These are phyloP conservation scores for Pristiophorus japonicus DNA, from an alignment of 2,113 vertebrate genomes.

Conservation along the genomic window DNA sequence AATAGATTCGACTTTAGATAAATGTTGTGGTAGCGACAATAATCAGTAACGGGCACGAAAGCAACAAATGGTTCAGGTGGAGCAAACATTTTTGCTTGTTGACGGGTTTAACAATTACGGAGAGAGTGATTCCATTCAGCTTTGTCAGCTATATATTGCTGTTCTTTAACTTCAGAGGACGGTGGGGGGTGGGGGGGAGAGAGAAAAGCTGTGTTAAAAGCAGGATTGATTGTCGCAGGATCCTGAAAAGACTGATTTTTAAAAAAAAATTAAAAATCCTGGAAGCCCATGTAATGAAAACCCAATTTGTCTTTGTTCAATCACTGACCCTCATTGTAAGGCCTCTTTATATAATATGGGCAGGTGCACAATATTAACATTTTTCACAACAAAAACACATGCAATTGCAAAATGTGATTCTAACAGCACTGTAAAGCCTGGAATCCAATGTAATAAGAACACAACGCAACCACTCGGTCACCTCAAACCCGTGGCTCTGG, in stretches of 20 bases:
- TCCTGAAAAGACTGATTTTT: not conserved
- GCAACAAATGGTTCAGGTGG: not conserved
- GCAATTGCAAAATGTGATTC: not conserved
- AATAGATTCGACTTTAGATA: not conserved
- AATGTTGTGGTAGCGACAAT: not conserved
- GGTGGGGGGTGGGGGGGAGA: too few species aligned
- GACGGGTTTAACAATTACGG: not conserved
- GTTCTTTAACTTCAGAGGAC: not conserved
- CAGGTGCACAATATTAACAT: not conserved
- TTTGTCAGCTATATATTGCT: not conserved
- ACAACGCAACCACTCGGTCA: not conserved
- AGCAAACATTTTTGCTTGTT: not conserved
- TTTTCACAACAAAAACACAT: not conserved
- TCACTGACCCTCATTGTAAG: not conserved
- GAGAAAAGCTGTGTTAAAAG: not conserved
- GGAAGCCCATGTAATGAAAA: not conserved
- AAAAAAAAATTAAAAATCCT: not conserved
- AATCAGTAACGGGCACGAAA: not conserved
- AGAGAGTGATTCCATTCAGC: not conserved
- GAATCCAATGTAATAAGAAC: not conserved
- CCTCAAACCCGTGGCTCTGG: not conserved
- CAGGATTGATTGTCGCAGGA: not conserved
- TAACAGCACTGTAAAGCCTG: not conserved
- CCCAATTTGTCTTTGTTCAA: not conserved
- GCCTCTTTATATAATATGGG: not conserved